Conservation (phyloP, 1,140 invertebrate genomes). For the Plectrocnemia conspersa region DNA sequence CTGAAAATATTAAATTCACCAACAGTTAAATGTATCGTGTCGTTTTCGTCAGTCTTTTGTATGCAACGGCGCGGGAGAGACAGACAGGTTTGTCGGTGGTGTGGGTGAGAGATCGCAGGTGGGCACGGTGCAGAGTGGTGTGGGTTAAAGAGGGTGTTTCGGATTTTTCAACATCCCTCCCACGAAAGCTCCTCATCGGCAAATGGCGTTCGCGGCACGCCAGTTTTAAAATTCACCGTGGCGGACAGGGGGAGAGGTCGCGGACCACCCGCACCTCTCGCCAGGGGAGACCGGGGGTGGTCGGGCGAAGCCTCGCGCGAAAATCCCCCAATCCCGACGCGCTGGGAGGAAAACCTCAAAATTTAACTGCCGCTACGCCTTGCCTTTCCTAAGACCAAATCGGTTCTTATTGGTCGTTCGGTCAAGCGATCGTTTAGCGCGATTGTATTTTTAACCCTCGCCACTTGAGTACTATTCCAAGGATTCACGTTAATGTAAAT, state of each 20-base stretch:
- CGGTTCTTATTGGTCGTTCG: no score
- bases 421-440: no score
- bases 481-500: no score
- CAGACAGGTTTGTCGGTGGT: conserved; percentile 7
- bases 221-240: conserved; percentile 24
- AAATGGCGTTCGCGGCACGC: conserved; percentile 18
- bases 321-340: not conserved
- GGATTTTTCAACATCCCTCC: conserved; percentile 4
- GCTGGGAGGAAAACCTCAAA: conserved; percentile 4
- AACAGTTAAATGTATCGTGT: conserved; percentile 15
- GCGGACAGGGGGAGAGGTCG: conserved; percentile 1
- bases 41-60: conserved; percentile 11
- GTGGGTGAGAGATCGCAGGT: conserved; percentile 2
- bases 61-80: conserved; percentile 7
- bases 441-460: no score
- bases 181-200: no score
- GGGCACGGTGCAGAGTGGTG: not conserved
- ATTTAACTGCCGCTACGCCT: not conserved
- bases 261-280: no score
- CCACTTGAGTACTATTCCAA: no score
- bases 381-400: not conserved
- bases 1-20: conserved; percentile 19
- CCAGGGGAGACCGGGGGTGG: not conserved
- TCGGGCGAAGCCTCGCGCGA: not conserved
- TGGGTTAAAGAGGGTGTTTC: no score